Percentiles rank a stretch among this genome's conserved stretches.
phyloP scores from a whole-genome alignment of 2,113 vertebrate genomes.

The Agapornis roseicollis region DNA sequence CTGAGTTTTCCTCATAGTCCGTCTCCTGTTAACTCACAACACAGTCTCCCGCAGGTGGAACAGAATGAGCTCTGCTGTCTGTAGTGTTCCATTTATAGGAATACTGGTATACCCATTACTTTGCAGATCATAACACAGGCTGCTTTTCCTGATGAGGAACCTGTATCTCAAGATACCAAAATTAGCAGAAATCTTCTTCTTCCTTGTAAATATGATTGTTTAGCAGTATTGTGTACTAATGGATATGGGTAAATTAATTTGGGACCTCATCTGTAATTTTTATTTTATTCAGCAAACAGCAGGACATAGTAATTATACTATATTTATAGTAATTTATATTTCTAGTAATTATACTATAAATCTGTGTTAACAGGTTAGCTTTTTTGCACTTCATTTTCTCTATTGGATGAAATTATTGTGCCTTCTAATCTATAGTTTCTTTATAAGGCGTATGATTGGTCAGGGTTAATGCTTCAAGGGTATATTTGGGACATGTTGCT shows the following conservation, averaged over 20 bases:
- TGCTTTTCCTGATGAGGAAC: slow-evolving; percentile 22
- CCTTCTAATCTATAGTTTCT: not conserved
- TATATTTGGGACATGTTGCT: not conserved
- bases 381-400: not conserved
- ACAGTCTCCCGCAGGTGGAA: not conserved
- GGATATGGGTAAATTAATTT: slow-evolving; percentile 7
- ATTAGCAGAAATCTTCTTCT: not conserved
- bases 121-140: not conserved
- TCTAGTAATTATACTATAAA: not conserved
- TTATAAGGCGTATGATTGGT: not conserved
- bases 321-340: too few relatives aligned
- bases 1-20: not conserved
- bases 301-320: not conserved
- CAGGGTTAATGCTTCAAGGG: not conserved
- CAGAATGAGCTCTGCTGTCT: not conserved
- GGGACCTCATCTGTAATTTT: slow-evolving; percentile 1
- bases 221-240: not conserved
- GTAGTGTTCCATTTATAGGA: not conserved
- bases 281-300: not conserved
- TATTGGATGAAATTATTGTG: not conserved
- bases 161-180: not conserved
- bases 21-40: slow-evolving; percentile 20
- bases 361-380: not conserved
- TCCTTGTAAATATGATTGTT: slow-evolving; percentile 27
- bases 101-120: not conserved